Percentiles rank a stretch among this genome's conserved stretches.
phyloP scores from a whole-genome alignment of 2,113 vertebrate genomes.

The Colius striatus region DNA sequence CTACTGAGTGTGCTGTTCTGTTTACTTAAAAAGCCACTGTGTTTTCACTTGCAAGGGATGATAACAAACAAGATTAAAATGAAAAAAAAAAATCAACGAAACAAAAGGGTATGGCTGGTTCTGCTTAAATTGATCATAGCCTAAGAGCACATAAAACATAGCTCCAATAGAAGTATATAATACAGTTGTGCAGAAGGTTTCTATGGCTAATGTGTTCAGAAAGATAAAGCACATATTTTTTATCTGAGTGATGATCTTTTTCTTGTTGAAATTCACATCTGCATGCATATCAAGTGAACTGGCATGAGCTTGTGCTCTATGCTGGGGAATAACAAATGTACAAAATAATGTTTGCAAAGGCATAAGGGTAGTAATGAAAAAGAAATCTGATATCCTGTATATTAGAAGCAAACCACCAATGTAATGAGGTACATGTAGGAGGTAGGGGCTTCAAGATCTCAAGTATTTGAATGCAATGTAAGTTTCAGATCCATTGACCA shows the following conservation, averaged over 20 bases:
- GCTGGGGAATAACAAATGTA: not conserved
- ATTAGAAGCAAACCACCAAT: not conserved
- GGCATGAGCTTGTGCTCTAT: not conserved
- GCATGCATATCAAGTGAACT: not conserved
- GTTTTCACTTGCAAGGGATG: not conserved
- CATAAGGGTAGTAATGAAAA: not conserved
- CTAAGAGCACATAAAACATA: not conserved
- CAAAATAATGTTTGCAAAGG: not conserved
- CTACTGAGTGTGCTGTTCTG: not conserved
- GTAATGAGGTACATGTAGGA: fast-evolving
- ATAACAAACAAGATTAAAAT: not conserved
- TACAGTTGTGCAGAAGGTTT: not conserved
- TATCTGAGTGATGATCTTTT: not conserved
- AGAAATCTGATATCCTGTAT: not conserved
- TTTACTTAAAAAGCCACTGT: not conserved
- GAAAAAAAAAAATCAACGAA: not conserved
- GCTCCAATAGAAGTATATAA: not conserved
- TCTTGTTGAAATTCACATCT: not conserved
- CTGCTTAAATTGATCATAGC: not conserved
- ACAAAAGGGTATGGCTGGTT: not conserved
- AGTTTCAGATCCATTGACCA: not conserved
- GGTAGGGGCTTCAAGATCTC: not conserved
- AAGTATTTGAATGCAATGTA: not conserved
- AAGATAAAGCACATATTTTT: not conserved
- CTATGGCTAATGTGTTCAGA: not conserved